Percentiles rank a stretch among this genome's conserved stretches.
These are phyloP conservation scores for Macrotus californicus DNA, from an alignment of 2,113 vertebrate genomes.

Conservation along the genomic window DNA sequence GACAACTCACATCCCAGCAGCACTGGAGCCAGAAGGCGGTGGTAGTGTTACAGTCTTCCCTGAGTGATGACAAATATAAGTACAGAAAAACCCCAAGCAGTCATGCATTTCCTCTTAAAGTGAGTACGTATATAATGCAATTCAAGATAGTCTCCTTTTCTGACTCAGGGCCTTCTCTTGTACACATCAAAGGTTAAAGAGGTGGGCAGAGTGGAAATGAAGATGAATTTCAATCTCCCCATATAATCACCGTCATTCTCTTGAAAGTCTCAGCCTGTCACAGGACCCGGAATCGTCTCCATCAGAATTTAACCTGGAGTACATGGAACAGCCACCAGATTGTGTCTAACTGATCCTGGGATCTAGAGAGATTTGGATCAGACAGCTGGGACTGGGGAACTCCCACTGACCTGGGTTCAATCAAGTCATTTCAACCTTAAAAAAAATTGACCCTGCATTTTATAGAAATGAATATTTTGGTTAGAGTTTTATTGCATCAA, in stretches of 20 bases:
- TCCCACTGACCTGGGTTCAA: background rate
- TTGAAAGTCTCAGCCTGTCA: background rate
- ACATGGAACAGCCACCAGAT: background rate
- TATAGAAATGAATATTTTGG: background rate
- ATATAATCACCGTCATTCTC: background rate
- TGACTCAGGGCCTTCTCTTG: background rate
- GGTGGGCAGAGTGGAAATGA: background rate
- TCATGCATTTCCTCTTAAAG: background rate
- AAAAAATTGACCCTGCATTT: background rate
- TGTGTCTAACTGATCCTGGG: background rate
- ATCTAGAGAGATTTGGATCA: background rate
- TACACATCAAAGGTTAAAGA: background rate
- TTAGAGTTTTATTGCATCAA: background rate
- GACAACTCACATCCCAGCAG: background rate
- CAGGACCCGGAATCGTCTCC: background rate
- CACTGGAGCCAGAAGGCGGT: background rate
- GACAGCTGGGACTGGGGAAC: background rate
- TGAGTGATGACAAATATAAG: background rate
- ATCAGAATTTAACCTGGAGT: background rate
- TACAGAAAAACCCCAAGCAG: background rate
- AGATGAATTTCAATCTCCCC: background rate
- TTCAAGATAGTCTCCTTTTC: background rate
- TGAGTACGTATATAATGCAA: background rate
- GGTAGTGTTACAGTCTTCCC: background rate
- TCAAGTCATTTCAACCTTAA: background rate